These are phyloP conservation scores for Danaus plexippus DNA, from an alignment of 1,140 invertebrate genomes.

Conservation along the genomic window DNA sequence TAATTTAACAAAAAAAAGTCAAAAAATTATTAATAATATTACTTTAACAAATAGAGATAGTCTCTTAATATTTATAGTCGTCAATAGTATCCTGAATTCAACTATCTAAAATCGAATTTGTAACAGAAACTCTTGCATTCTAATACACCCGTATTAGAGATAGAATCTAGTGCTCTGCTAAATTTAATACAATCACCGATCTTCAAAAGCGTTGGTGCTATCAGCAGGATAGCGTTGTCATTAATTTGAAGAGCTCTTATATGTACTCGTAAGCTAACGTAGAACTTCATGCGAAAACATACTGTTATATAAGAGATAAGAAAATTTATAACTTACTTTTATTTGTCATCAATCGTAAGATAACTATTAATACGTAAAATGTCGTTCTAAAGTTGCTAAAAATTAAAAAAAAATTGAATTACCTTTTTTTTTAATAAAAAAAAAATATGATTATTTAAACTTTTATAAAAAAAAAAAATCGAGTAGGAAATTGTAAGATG, in stretches of 20 bases:
- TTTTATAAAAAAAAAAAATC: no score
- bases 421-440: no score
- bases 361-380: constrained; percentile 2
- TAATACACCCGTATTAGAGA: constrained; percentile 3
- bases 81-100: no score
- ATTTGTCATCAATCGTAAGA: neutral
- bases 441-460: no score
- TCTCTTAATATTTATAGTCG: no score
- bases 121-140: no score
- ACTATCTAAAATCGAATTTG: no score
- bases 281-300: constrained; percentile 8
- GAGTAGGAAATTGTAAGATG: no score
- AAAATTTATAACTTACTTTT: neutral
- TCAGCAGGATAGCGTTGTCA: constrained; percentile 27
- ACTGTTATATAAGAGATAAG: neutral
- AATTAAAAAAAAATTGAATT: no score
- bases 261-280: constrained; percentile 25
- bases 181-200: constrained; percentile 16
- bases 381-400: neutral
- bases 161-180: constrained; percentile 5
- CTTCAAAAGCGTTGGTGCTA: constrained; percentile 22
- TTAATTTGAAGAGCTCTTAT: constrained; percentile 27
- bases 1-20: no score
- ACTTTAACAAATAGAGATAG: no score
- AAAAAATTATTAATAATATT: no score